phyloP scores from a whole-genome alignment of 1,140 invertebrate species.

The Popillia japonica region DNA sequence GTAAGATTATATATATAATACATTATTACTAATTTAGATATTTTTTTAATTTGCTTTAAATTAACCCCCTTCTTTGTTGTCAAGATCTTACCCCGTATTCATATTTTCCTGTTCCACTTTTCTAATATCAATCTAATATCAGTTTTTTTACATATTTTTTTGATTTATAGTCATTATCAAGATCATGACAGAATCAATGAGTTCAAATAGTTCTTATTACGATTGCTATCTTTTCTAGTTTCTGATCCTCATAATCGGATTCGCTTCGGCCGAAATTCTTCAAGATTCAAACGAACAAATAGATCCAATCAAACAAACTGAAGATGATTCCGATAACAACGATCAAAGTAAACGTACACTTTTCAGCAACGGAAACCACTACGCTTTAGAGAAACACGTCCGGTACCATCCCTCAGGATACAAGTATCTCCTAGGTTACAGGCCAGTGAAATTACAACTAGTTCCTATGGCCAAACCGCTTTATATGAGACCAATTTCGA shows the following conservation, averaged over 20 bases:
- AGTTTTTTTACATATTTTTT: too few relatives aligned
- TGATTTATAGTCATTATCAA: too few relatives aligned
- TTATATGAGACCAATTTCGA: background rate
- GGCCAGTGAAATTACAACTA: conserved; percentile 49
- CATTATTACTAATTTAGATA: too few relatives aligned
- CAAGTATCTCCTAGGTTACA: conserved; percentile 53
- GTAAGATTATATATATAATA: too few relatives aligned
- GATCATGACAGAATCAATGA: too few relatives aligned
- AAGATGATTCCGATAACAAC: conserved; percentile 46
- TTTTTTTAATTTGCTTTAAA: too few relatives aligned
- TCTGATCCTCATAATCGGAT: conserved; percentile 45
- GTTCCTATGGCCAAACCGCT: conserved; percentile 48
- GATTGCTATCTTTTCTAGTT: conserved; percentile 20
- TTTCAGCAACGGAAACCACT: conserved; percentile 46
- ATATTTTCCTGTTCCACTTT: too few relatives aligned
- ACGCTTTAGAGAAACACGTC: conserved; percentile 51
- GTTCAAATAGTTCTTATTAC: too few relatives aligned
- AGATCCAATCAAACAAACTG: conserved; percentile 50
- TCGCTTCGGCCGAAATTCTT: conserved; percentile 27
- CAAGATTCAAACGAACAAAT: conserved; percentile 46
- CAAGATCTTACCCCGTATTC: too few relatives aligned
- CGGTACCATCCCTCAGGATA: conserved; percentile 45
- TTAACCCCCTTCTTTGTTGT: background rate
- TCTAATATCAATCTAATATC: too few relatives aligned
- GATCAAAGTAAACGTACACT: conserved; percentile 56